phyloP scores from a whole-genome alignment of 35 echinoderm and acorn worm species.

The Nesometra sesokonis region DNA sequence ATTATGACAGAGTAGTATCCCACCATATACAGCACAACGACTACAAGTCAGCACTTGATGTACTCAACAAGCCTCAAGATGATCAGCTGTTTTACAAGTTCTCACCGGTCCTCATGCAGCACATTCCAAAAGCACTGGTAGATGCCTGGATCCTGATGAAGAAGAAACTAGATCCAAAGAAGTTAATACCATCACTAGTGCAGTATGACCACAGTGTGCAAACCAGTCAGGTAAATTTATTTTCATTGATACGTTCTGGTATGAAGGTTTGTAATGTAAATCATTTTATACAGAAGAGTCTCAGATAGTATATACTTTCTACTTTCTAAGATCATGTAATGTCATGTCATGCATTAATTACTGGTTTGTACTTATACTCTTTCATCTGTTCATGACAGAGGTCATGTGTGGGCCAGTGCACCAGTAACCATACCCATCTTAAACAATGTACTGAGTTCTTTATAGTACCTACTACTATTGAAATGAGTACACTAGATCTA shows the following conservation, averaged over 20 bases:
- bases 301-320: no score
- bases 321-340: no score
- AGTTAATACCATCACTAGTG: constrained; percentile 82
- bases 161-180: constrained; percentile 62
- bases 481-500: no score
- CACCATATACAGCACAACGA: constrained; percentile 95
- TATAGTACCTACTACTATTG: no score
- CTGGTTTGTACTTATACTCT: no score
- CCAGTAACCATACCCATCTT: not conserved
- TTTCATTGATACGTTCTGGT: no score
- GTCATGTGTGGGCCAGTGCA: no score
- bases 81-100: constrained; percentile 84
- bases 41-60: constrained; percentile 54
- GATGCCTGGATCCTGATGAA: constrained; percentile 72
- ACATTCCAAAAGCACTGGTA: constrained; percentile 83
- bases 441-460: no score
- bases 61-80: constrained; percentile 68
- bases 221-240: constrained; percentile 38
- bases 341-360: no score
- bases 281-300: no score
- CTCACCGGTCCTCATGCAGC: constrained; percentile 93
- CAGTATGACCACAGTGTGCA: constrained; percentile 63
- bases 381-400: no score
- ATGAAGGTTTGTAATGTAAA: no score
- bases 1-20: constrained; percentile 90